Base-by-base conservation (phyloP, 2,797 vertebrate genomes). In the Esox lucius region DNA sequence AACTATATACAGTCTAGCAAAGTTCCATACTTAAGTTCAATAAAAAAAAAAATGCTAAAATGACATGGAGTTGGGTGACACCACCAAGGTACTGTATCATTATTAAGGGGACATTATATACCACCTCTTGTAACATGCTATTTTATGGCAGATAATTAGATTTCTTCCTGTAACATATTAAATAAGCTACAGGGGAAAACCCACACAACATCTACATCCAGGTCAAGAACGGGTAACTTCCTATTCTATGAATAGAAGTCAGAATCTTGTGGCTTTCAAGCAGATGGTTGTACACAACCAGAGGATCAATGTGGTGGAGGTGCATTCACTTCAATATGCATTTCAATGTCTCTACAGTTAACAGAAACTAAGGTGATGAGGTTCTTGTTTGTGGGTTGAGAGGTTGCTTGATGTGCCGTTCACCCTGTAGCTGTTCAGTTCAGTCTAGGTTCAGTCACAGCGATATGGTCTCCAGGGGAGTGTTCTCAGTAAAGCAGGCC, bases 1-100 rank as follows among this genome's bases (percentile, higher is more conserved):
- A 82, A 88, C 85, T 87, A 87, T 91, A 84, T 86, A 91, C 84
- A 92, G 77, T 79, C 72, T 85, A 82, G 84, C 46, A 87, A 86
- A 87, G 70, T 72, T 87, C 68, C 75, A 74, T 73, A 87, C 77
- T 78, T 71, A 79, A 74, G 71, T 76, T 71, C 71, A 42, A 84
- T 72, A 82, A 73, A 87, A 70, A 68, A 80, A 82, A 80, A 51
- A 28, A 12, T 39, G 3, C 76, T 76, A 73, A 24, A 71, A 79
- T 66, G 75, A 73, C 46, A 68, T 71, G 70, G n/a, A 62, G 19
- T 72, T 68, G 65, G 71, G 46, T 19, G 13, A 67, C 24, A 6
- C 22, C 17, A 59, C 33, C 15, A 17, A 24, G 22, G 22, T 62
- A 71, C 53, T 75, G 56, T 4, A 75, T 68, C 66, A 73, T 73